Base-by-base conservation (phyloP, 2,113 vertebrate genomes). In the Poicephalus meyeri region DNA sequence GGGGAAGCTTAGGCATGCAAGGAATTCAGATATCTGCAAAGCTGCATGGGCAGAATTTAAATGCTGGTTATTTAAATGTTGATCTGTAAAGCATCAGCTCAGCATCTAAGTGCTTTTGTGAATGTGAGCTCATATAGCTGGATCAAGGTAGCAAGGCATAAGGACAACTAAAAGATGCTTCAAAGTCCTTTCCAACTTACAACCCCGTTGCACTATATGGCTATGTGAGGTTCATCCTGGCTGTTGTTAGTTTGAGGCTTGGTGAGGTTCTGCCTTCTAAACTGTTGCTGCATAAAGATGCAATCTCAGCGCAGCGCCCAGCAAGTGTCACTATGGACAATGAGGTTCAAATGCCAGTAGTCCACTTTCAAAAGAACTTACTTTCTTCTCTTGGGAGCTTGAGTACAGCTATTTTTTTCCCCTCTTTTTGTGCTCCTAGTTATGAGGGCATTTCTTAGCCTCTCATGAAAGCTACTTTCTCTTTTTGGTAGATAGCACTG, bases 41-140 rank as follows among this genome's bases (percentile, higher is more conserved):
- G 53, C 71, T 86, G 68, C 86, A 73, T 83, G 79, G 58, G 15
- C 58, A 91, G 94, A 96, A 96, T 96, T 91, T 88, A 72, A 91
- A 91, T 91, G 79, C 79, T 61, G 6, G 37, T 65, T 82, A 73
- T 88, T 93, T 93, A 90, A 93, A 61, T 77, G 71, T 61, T 56
- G 63, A 72, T 83, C 71, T 93, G 25, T 70, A 47, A 94, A 86
- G 18, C 29, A 65, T 37, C 44, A 44, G 44, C 35, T 64, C 74
- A 76, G 39, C 39, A 60, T 65, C 52, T 47, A 56, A 82, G 33
- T 18, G 11, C 13, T 85, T 7, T 56, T 56, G 61, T 44, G 89
- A 79, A 65, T 72, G 47, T 35, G 37, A 95, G n/a, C 39, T 64
- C 35, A 82, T 61, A 37, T n/a, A 89, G 61, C 13, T 41, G 18